These are phyloP conservation scores for Pocillopora damicornis DNA, from an alignment of 64 coral and sea anemone species.

Conservation along the genomic window DNA sequence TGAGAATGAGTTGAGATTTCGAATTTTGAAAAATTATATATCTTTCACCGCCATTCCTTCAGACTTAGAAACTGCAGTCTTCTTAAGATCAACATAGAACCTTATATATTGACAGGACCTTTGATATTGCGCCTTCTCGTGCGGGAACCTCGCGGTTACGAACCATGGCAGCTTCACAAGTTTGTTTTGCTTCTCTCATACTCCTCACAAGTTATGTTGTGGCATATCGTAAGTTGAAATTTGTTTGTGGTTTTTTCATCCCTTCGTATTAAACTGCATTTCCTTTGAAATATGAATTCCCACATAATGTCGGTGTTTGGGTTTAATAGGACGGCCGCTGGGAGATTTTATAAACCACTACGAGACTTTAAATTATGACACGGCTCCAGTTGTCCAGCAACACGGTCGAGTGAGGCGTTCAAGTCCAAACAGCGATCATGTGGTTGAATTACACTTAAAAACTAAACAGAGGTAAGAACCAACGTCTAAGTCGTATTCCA, in stretches of 20 bases:
- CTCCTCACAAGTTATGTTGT: conserved; percentile 14
- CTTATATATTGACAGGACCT: background rate
- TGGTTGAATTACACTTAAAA: conserved; percentile 64
- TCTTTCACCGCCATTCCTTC: background rate
- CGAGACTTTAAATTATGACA: conserved; percentile 77
- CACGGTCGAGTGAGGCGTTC: conserved; percentile 71
- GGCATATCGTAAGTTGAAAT: conserved; percentile 37
- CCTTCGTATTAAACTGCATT: background rate
- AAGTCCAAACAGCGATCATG: conserved; percentile 31
- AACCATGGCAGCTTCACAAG: background rate
- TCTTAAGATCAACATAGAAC: background rate
- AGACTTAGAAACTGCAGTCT: background rate
- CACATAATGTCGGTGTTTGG: conserved; percentile 3
- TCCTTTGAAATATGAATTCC: background rate
- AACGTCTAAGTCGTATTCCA: background rate
- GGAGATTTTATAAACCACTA: conserved; percentile 71
- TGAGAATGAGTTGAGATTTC: background rate
- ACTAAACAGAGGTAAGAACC: conserved; percentile 63
- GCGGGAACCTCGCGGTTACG: background rate
- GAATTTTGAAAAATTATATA: background rate
- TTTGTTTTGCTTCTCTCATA: conserved; percentile 17
- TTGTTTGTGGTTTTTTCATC: background rate
- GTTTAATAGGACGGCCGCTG: conserved; percentile 52
- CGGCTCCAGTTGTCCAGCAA: conserved; percentile 39
- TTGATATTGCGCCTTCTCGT: background rate